Percentiles rank a stretch among this genome's conserved stretches.
Conservation (phyloP, 1,140 invertebrate species). For the Limonius californicus region DNA sequence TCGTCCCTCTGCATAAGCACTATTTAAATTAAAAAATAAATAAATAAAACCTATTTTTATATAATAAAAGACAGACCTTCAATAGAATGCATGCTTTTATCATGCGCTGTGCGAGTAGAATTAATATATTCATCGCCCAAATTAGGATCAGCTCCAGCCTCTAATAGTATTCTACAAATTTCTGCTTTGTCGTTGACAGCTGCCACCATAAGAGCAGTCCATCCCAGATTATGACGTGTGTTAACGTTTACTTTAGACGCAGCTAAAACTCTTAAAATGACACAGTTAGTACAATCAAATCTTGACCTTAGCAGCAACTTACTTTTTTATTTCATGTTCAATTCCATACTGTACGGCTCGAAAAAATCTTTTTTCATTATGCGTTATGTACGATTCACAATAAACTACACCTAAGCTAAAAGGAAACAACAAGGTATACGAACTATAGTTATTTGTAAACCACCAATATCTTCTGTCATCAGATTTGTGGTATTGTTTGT, state of each 20-base stretch:
- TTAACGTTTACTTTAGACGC: constrained; percentile 56
- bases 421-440: neutral
- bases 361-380: constrained; percentile 56
- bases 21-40: constrained; percentile 17
- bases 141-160: constrained; percentile 76
- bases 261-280: constrained; percentile 42
- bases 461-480: neutral
- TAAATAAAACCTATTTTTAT: neutral
- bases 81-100: constrained; percentile 40
- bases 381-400: constrained; percentile 20
- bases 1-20: constrained; percentile 43
- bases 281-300: too few relatives aligned
- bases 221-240: constrained; percentile 68
- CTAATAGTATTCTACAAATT: constrained; percentile 64
- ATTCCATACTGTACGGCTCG: constrained; percentile 61
- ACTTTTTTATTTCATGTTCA: constrained; percentile 58
- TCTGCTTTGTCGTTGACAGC: constrained; percentile 69
- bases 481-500: neutral
- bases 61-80: constrained; percentile 36
- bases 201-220: constrained; percentile 82
- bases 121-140: constrained; percentile 75
- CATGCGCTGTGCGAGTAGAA: constrained; percentile 58
- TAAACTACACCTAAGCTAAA: constrained; percentile 3
- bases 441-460: neutral
- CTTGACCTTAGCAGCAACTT: constrained; percentile 37